These are phyloP conservation scores for Ichneumoninae sp. DNA, from an alignment of 2,888 invertebrate species.

Conservation along the genomic window DNA sequence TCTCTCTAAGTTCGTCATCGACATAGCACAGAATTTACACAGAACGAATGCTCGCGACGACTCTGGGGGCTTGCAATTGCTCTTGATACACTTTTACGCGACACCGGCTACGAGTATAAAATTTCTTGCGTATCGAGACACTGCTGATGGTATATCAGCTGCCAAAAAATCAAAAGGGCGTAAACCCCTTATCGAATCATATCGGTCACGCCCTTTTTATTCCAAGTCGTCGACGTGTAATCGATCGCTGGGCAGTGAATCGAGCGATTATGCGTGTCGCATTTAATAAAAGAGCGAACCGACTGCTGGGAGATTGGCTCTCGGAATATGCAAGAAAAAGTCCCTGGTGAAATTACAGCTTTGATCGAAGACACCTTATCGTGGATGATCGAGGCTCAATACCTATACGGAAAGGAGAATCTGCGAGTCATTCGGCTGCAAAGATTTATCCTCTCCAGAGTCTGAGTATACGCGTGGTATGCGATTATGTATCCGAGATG, in stretches of 20 bases:
- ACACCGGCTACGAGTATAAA: not conserved
- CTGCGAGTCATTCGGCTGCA: not conserved
- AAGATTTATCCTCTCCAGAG: constrained; percentile 1
- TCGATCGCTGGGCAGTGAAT: not conserved
- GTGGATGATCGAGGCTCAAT: not conserved
- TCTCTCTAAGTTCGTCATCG: constrained; percentile 5
- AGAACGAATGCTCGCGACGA: not conserved
- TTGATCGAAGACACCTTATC: not conserved
- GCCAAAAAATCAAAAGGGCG: too few relatives aligned
- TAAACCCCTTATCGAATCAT: too few relatives aligned
- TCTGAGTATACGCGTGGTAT: not conserved
- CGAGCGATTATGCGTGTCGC: not conserved
- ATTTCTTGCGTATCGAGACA: not conserved
- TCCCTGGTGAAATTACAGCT: not conserved
- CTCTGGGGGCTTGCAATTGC: not conserved
- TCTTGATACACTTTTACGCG: not conserved
- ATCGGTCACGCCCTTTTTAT: too few relatives aligned
- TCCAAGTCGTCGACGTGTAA: not conserved
- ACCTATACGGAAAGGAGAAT: not conserved
- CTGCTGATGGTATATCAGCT: too few relatives aligned
- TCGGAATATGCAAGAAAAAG: not conserved
- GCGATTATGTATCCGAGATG: not conserved
- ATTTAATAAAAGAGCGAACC: not conserved
- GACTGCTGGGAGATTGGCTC: not conserved
- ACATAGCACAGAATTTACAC: constrained; percentile 3